Percentiles rank a stretch among this genome's conserved stretches.
Evolutionary conservation across 92 coral and sea anemone species (phyloP).

Genomic region (Ricordea florida): DNA sequence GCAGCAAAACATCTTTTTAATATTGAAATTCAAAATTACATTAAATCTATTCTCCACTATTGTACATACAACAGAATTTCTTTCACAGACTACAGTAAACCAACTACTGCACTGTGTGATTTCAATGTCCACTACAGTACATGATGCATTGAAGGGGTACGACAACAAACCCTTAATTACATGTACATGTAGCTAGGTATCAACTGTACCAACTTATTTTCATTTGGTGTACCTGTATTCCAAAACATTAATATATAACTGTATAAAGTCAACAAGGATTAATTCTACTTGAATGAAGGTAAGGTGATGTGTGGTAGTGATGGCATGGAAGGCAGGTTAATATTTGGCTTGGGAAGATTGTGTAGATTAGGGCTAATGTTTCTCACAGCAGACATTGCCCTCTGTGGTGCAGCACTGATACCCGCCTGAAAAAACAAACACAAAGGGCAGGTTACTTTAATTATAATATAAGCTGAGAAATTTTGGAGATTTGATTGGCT

Average conservation of each 20-base stretch:
- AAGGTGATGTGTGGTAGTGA: conserved; percentile 83
- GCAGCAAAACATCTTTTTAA: too few relatives aligned
- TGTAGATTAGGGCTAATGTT: conserved; percentile 93
- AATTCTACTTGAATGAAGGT: conserved; percentile 66
- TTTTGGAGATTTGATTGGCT: too few relatives aligned
- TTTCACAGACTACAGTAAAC: too few relatives aligned
- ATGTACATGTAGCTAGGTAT: too few relatives aligned
- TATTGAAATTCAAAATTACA: too few relatives aligned
- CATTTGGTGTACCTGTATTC: not conserved
- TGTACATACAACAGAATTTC: too few relatives aligned
- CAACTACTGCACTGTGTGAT: too few relatives aligned
- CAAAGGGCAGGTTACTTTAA: not conserved
- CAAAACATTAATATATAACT: not conserved
- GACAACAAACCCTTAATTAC: too few relatives aligned
- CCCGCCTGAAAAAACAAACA: conserved; percentile 74
- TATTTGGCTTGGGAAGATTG: conserved; percentile 84
- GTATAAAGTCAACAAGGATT: conserved; percentile 2
- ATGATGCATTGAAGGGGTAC: too few relatives aligned
- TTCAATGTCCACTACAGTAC: too few relatives aligned
- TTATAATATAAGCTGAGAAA: not conserved
- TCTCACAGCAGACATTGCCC: conserved; percentile 97
- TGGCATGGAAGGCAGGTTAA: conserved; percentile 73
- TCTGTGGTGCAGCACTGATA: conserved; percentile 95
- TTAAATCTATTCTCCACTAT: too few relatives aligned
- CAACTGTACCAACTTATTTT: too few relatives aligned